These are phyloP conservation scores for Chaenocephalus aceratus DNA, from an alignment of 2,113 vertebrate genomes.

Conservation along the genomic window DNA sequence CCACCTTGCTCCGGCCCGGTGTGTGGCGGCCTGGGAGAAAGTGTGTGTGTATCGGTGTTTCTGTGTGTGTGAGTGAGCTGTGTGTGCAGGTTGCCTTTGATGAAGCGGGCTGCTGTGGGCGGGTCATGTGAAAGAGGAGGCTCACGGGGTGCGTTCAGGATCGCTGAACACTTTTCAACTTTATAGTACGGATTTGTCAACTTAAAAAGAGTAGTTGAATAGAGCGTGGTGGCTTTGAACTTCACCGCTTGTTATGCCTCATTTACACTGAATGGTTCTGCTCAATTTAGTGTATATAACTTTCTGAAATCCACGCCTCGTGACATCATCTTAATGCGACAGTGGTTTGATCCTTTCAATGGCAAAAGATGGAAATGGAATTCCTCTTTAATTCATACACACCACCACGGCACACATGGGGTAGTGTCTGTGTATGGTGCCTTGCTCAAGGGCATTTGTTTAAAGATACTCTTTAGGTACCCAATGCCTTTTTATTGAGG, in stretches of 20 bases:
- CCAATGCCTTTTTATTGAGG: too few relatives aligned
- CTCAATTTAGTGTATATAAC: too few relatives aligned
- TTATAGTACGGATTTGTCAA: slow-evolving; percentile 36
- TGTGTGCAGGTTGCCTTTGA: slow-evolving; percentile 43
- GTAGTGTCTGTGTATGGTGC: too few relatives aligned
- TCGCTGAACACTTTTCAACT: slow-evolving; percentile 39
- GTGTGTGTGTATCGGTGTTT: slow-evolving; percentile 21
- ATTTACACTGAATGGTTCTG: too few relatives aligned
- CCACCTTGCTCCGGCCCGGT: neutral
- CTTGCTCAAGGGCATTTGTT: too few relatives aligned
- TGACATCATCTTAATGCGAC: too few relatives aligned
- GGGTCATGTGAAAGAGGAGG: slow-evolving; percentile 60
- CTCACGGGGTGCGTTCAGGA: slow-evolving; percentile 54
- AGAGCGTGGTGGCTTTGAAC: slow-evolving; percentile 33
- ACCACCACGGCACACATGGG: too few relatives aligned
- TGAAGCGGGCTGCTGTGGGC: slow-evolving; percentile 40
- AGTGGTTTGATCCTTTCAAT: too few relatives aligned
- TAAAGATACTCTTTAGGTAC: too few relatives aligned
- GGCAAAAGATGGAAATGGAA: too few relatives aligned
- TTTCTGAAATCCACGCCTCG: too few relatives aligned
- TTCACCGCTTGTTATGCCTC: neutral
- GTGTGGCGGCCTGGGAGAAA: slow-evolving; percentile 21
- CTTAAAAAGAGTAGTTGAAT: slow-evolving; percentile 27
- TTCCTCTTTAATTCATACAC: too few relatives aligned
- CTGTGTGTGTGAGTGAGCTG: slow-evolving; percentile 20